Evolutionary conservation across 2,888 invertebrate genomes (phyloP).

Genomic region (Camponotus fellah): DNA sequence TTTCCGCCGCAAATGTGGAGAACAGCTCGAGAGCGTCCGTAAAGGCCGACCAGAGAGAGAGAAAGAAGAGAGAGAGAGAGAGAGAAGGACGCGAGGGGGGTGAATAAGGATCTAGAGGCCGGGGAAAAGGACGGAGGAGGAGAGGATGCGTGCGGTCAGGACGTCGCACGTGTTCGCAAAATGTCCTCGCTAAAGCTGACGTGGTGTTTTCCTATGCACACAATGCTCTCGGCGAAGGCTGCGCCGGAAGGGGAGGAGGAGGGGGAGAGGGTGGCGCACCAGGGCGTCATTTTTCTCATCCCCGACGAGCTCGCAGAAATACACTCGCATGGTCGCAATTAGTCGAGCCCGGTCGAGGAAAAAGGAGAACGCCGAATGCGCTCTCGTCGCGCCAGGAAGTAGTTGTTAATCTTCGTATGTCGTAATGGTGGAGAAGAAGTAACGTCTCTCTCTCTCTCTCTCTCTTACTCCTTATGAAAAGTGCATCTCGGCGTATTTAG

Average conservation of each 20-base stretch:
- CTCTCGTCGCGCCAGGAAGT: constrained; percentile 68
- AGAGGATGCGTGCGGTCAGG: constrained; percentile 7
- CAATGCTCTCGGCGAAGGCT: constrained; percentile 58
- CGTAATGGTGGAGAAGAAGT: constrained; percentile 71
- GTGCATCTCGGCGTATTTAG: constrained; percentile 61
- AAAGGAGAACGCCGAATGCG: constrained; percentile 71
- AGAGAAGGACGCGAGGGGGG: not conserved
- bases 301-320: constrained; percentile 67
- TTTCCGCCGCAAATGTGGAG: constrained; percentile 65
- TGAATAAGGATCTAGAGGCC: not conserved
- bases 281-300: constrained; percentile 72
- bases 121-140: not conserved
- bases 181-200: constrained; percentile 59
- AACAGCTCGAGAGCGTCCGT: constrained; percentile 54
- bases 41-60: constrained; percentile 53
- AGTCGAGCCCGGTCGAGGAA: constrained; percentile 71
- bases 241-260: not conserved
- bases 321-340: constrained; percentile 76
- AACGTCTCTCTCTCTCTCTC: constrained; percentile 39
- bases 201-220: constrained; percentile 50
- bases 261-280: constrained; percentile 28
- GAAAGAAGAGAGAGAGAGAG: constrained; percentile 19
- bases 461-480: constrained; percentile 69
- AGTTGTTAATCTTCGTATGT: constrained; percentile 72
- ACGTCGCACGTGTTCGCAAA: constrained; percentile 65